Base-by-base conservation (phyloP, 2,888 invertebrate genomes). In the Tortrix viridana region DNA sequence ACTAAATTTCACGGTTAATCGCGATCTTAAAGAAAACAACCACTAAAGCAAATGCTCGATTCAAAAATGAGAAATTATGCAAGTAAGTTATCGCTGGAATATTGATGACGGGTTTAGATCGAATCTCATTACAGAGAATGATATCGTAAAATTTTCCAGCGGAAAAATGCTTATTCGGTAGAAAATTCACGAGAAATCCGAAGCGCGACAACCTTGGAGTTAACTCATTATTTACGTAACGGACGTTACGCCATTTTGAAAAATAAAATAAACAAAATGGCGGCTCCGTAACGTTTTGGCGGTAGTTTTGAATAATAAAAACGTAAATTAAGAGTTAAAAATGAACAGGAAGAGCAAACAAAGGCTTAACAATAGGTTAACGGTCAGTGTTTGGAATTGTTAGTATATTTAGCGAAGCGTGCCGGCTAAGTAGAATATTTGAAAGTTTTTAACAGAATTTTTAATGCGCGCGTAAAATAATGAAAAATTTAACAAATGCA, bases 291-390 rank as follows among this genome's bases (percentile, higher is more conserved):
- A 49, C 43, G 44, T 62, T 46, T 38, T 20, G 47, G 52, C 50
- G 19, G 44, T 57, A 52, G 50, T 57, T 62, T 26, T 23, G 52
- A 44, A 44, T 59, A 62, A 57, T 62, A 52, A 62, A 62, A 56
- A 26, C 38, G 38, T 62, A 56, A 57, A 49, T 47, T 12, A 14
- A 23, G 44, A 50, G 49, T 61, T 56, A 43, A 16, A 52, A 55
- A 57, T 38, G 48, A 53, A 53, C 62, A 56, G 62, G 62, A 62
- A 62, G 50, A 61, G 38, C 46, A 57, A 62, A 62, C 62, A 62
- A 57, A 62, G 56, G 19, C 20, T 41, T 7, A 47, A 57, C 62
- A 62, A 62, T 56, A 61, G 61, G 38, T 14, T 20, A 52, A 46
- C 56, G 56, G 62, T 57, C 50, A 57, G 16, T 38, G 20, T 57